Base-by-base conservation (phyloP, 2,888 invertebrate genomes). In the Nephrocerus scutellatus region DNA sequence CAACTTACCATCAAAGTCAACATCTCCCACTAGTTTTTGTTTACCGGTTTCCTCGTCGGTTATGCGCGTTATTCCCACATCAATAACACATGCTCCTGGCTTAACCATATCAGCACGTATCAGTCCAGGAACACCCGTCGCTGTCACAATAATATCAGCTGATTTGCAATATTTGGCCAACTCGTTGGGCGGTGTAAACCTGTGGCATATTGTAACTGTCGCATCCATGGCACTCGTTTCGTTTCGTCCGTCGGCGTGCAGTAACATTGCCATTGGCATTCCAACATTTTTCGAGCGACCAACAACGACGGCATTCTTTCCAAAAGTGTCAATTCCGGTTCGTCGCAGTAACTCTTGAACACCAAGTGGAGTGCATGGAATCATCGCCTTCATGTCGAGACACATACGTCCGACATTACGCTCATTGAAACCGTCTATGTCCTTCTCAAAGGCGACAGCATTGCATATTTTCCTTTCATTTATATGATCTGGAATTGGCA, bases 251-350 rank as follows among this genome's bases (percentile, higher is more conserved):
- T 88, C 87, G 4, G 85, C 79, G 60, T 86, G 85, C 34, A 93
- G 67, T 54, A 91, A 70, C 73, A 92, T 77, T 1, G 89, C 85
- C 41, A 91, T 83, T 0, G 93, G 92, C 71, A 92, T 75, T 1
- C 92, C 89, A 15, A 93, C 90, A 66, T 92, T 88, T 66, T 92
- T 92, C 0, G 92, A 92, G 36, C 92, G 74, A 2, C 92, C 92
- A 48, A 88, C 80, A 1, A 93, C 82, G 0, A 92, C 89, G 5
- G 87, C 86, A 62, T 87, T 89, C 54, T 85, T 86, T 2, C 91
- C 90, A 56, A 80, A 77, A 0, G 89, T 89, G 43, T 84, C 77
- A 43, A 91, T 75, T n/a, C 77, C 75, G 55, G 68, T 58, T 37
- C 76, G 57, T 37, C 60, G 59, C 26, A 74, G 54, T 37, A 74